Base-by-base conservation (phyloP, 1,140 invertebrate species). In the Drosophila quadrilineata region DNA sequence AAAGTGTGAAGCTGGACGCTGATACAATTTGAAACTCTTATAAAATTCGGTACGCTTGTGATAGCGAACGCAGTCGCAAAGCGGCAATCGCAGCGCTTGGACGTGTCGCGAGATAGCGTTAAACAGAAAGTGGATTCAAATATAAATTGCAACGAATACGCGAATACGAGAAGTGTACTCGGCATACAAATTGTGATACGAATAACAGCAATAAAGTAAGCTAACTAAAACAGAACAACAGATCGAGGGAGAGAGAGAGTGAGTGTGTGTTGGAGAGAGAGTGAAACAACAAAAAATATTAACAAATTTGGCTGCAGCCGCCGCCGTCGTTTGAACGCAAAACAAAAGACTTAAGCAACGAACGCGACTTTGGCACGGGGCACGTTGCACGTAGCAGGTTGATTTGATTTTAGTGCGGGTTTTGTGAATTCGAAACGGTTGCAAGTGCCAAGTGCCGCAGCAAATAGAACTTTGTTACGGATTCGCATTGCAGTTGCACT, bases 311-410 rank as follows among this genome's bases (percentile, higher is more conserved):
- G n/a, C n/a, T n/a, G n/a, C n/a, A n/a, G n/a, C n/a, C n/a, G 76
- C 54, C 71, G 26, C 19, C 19, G 9, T 24, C 10, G 14, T 29
- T 6, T 35, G 21, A 35, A 41, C 31, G 29, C 50, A 59, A 64
- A 72, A 71, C 75, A 80, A 88, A 84, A 85, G 84, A 85, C 84
- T 85, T 85, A 85, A 59, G 85, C 63, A 85, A 88, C 85, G 64
- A 73, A 76, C 71, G 52, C 38, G 56, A 59, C 9, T 31, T 31
- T 46, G 59, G 59, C 63, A 59, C 56, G 63, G 16, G 57, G 43
- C 62, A 71, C 50, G 67, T 67, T 29, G 66, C 70, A 31, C 28
- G 71, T 45, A 3, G 35, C 16, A 41, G 24, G 8, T 8, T 31
- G 24, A 24, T 71, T 60, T 57, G 66, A 59, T 73, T 76, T 60